Percentiles rank a stretch among this genome's conserved stretches.
phyloP scores from a whole-genome alignment of 2,113 vertebrate species.

The Excalfactoria chinensis region DNA sequence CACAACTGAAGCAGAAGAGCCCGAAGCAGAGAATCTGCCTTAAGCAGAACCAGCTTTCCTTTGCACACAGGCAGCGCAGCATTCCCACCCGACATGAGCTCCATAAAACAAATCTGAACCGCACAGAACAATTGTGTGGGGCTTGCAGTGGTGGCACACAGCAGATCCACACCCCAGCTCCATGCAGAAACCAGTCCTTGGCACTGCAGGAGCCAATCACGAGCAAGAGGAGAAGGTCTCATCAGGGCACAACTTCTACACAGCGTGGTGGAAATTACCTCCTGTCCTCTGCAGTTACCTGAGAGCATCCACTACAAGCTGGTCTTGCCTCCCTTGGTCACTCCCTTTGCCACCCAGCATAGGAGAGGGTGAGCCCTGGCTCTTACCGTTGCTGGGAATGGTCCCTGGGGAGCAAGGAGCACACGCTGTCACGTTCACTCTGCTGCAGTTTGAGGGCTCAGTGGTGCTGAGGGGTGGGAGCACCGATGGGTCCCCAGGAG shows the following conservation, averaged over 20 bases:
- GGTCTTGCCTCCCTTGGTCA: background rate
- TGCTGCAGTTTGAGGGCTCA: constrained; percentile 75
- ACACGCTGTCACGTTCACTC: constrained; percentile 81
- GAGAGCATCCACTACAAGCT: background rate
- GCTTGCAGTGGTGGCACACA: background rate
- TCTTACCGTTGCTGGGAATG: constrained; percentile 73
- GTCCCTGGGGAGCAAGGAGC: constrained; percentile 82
- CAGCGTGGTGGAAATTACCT: background rate
- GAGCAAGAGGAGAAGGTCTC: background rate
- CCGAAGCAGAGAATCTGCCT: background rate
- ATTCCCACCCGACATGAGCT: background rate
- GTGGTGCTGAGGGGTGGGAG: background rate
- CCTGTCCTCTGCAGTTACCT: background rate
- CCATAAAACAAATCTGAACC: background rate
- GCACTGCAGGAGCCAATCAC: background rate
- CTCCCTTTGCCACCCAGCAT: background rate
- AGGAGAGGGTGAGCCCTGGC: rapidly evolving
- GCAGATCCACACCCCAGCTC: background rate
- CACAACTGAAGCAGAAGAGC: background rate
- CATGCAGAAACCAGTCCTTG: background rate
- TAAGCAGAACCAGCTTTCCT: background rate
- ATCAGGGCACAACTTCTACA: background rate
- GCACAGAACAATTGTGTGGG: rapidly evolving
- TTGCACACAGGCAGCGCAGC: background rate
- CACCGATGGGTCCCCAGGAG: background rate